Evolutionary conservation across 2,797 vertebrate genomes (phyloP), one percentile per base, ranked within the genome.

Genomic region (Hippocampus kuda): DNA sequence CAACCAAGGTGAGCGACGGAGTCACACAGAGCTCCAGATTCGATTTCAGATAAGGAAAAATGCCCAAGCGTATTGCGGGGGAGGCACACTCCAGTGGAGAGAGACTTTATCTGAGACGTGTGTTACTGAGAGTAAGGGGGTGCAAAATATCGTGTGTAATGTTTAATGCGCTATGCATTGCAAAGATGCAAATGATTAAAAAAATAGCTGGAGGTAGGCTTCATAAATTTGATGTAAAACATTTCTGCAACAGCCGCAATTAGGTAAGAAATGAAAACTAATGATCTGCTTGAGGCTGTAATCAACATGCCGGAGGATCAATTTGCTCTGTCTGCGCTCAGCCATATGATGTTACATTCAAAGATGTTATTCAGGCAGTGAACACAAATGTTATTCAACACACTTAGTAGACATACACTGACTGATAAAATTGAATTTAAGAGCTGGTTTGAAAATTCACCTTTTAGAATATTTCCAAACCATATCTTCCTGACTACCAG

Each of bases 11-110:
- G 41, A 83, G 78, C 77, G 71, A 74, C 80, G 79, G 77, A 83
- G 72, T n/a, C 63, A 41, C 79, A 78, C 79, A 38, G 72, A 84
- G 82, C 84, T 78, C 75, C 69, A 78, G 89, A 87, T 89, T 91
- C 81, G 81, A 90, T 90, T 90, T 88, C 75, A 83, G 88, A 90
- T 91, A 90, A 86, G 68, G 59, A 81, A 88, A 68, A 86, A 84
- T 87, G 87, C 86, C 81, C 82, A 80, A 71, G 75, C 78, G 81
- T 84, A 83, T 80, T 38, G 46, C 76, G 83, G 75, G 75, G 85
- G 77, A 77, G 80, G 84, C 86, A 86, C 76, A 79, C 81, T 84
- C 87, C 81, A 81, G 71, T 83, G 81, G 68, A 67, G 73, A 82
- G 80, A 85, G 81, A 86, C 84, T 80, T 87, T 85, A 88, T 89